These are phyloP conservation scores for Rhinogobius similis DNA, from an alignment of 2,113 vertebrate species.

Conservation along the genomic window DNA sequence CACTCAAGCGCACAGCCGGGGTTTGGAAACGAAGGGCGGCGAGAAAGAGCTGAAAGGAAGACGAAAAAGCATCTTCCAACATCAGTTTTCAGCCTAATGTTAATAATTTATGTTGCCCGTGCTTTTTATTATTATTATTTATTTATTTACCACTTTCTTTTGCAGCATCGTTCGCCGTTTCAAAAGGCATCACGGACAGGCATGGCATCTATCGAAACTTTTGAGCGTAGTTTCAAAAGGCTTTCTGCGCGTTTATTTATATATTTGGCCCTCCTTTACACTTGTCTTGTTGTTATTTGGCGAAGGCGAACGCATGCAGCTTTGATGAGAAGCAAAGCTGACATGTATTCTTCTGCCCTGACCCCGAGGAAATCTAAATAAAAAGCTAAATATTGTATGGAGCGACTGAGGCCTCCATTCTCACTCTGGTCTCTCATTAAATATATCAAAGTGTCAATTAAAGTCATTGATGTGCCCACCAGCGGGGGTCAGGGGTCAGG, in stretches of 20 bases:
- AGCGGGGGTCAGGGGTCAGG: slow-evolving; percentile 22
- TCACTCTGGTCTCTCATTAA: slow-evolving; percentile 37
- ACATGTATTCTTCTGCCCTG: slow-evolving; percentile 67
- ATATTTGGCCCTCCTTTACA: slow-evolving; percentile 61
- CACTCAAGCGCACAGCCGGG: slow-evolving; percentile 61
- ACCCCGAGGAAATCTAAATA: slow-evolving; percentile 69
- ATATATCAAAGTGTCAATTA: slow-evolving; percentile 12
- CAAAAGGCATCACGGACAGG: slow-evolving; percentile 77
- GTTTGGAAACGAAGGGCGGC: too few species aligned
- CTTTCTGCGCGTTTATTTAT: slow-evolving; percentile 67
- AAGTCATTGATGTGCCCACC: not conserved
- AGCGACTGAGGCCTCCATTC: not conserved
- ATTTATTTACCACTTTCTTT: slow-evolving; percentile 80
- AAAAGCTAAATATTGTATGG: slow-evolving; percentile 58
- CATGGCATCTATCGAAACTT: slow-evolving; percentile 72
- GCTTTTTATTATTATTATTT: slow-evolving; percentile 83
- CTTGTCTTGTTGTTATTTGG: slow-evolving; percentile 77
- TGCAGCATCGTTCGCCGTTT: slow-evolving; percentile 72
- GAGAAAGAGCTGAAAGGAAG: slow-evolving; percentile 61
- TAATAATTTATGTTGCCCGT: slow-evolving; percentile 83
- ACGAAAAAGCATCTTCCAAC: slow-evolving; percentile 75
- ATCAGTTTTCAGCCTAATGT: slow-evolving; percentile 81
- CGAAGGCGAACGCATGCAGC: slow-evolving; percentile 68
- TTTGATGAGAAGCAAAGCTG: slow-evolving; percentile 76
- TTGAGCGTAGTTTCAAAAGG: slow-evolving; percentile 78